phyloP scores from a whole-genome alignment of 2,888 invertebrate species.

The Nezara viridula region DNA sequence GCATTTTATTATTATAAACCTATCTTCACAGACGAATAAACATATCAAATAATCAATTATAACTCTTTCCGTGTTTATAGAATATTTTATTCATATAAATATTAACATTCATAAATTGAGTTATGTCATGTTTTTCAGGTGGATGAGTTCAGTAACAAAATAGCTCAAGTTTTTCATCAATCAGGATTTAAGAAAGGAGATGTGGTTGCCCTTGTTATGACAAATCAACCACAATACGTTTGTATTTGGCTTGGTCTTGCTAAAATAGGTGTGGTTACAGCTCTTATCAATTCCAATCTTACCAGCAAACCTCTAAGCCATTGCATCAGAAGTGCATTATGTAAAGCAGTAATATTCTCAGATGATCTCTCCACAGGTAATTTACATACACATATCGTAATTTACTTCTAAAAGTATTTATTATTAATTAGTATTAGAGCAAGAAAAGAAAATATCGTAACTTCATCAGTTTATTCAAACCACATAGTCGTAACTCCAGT shows the following conservation, averaged over 20 bases:
- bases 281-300: slow-evolving; percentile 92
- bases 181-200: slow-evolving; percentile 79
- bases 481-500: too few species aligned
- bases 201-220: slow-evolving; percentile 89
- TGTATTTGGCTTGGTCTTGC: slow-evolving; percentile 93
- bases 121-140: slow-evolving; percentile 70
- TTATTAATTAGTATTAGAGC: too few species aligned
- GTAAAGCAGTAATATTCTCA: slow-evolving; percentile 85
- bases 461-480: too few species aligned
- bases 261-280: slow-evolving; percentile 87
- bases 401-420: too few species aligned
- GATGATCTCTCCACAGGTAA: slow-evolving; percentile 71
- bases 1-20: too few species aligned
- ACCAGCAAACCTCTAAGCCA: slow-evolving; percentile 84
- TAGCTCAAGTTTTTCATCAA: slow-evolving; percentile 76
- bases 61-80: too few species aligned
- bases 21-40: too few species aligned
- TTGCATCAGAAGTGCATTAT: slow-evolving; percentile 84
- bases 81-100: too few species aligned
- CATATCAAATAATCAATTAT: too few species aligned
- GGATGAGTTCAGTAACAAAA: slow-evolving; percentile 76
- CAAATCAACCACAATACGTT: slow-evolving; percentile 88
- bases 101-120: too few species aligned
- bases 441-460: too few species aligned
- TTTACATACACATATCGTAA: too few species aligned